phyloP scores from a whole-genome alignment of 2,888 invertebrate genomes.

The Pachycephus smyrnensis region DNA sequence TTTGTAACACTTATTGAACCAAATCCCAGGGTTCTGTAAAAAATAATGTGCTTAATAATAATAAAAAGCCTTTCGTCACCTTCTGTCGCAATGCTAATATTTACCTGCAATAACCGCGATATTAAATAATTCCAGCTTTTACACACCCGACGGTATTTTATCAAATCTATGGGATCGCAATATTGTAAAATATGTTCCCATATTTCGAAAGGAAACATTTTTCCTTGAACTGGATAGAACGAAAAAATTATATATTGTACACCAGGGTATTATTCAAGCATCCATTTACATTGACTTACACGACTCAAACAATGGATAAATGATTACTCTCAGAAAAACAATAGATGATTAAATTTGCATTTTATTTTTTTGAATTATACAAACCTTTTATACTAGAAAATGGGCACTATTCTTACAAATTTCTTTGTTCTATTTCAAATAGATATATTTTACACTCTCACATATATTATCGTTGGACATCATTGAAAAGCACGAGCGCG shows the following conservation, averaged over 20 bases:
- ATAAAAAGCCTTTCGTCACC: not conserved
- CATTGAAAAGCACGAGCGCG: not conserved
- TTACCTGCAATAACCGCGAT: not conserved
- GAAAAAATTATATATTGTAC: not conserved
- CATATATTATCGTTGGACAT: not conserved
- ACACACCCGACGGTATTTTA: constrained; percentile 38
- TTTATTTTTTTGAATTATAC: not conserved
- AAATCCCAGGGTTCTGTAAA: constrained; percentile 39
- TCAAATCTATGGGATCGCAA: constrained; percentile 37
- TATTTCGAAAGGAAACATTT: constrained; percentile 49
- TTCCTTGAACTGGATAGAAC: not conserved
- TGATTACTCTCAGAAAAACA: not conserved
- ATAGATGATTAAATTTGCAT: not conserved
- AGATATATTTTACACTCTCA: not conserved
- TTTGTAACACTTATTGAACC: constrained; percentile 46
- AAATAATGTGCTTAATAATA: constrained; percentile 6
- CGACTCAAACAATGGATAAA: not conserved
- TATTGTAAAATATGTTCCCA: constrained; percentile 50
- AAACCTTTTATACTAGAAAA: not conserved
- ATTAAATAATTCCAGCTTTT: constrained; percentile 36
- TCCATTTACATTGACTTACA: too few species aligned
- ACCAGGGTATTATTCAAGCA: not conserved
- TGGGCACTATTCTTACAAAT: not conserved
- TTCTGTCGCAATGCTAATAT: not conserved
- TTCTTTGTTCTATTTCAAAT: not conserved